These are phyloP conservation scores for Callocephalon fimbriatum DNA, from an alignment of 2,113 vertebrate species.

Conservation along the genomic window DNA sequence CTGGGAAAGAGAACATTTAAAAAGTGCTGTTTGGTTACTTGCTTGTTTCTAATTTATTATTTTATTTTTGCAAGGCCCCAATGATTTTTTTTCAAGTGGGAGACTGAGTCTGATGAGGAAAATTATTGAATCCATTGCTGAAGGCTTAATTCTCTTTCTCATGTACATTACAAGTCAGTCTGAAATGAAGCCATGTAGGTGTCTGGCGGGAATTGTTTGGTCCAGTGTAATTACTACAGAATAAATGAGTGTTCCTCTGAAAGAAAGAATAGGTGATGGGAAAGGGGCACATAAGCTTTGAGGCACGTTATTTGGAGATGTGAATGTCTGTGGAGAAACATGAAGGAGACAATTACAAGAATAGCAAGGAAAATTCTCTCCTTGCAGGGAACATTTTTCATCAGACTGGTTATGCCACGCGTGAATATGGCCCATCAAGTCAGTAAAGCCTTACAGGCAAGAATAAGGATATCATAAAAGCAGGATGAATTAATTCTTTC, in stretches of 20 bases:
- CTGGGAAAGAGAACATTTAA: not conserved
- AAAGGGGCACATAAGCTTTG: not conserved
- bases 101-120: not conserved
- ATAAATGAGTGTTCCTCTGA: not conserved
- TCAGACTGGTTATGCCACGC: not conserved
- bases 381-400: not conserved
- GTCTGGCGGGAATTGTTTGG: not conserved
- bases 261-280: not conserved
- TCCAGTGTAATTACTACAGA: not conserved
- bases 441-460: conserved; percentile 1
- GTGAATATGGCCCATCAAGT: not conserved
- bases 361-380: not conserved
- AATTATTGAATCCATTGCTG: not conserved
- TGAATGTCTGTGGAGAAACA: not conserved
- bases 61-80: not conserved
- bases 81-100: not conserved
- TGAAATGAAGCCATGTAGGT: not conserved
- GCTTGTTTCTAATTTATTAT: too few species aligned
- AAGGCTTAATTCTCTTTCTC: not conserved
- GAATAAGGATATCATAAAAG: not conserved
- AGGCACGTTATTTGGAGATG: not conserved
- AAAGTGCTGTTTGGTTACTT: not conserved
- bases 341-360: not conserved
- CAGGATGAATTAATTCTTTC: conserved; percentile 8
- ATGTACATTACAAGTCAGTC: not conserved